Percentiles rank a stretch among this genome's conserved stretches.
These are phyloP conservation scores for Cetonia aurata DNA, from an alignment of 2,888 invertebrate species.

Conservation along the genomic window DNA sequence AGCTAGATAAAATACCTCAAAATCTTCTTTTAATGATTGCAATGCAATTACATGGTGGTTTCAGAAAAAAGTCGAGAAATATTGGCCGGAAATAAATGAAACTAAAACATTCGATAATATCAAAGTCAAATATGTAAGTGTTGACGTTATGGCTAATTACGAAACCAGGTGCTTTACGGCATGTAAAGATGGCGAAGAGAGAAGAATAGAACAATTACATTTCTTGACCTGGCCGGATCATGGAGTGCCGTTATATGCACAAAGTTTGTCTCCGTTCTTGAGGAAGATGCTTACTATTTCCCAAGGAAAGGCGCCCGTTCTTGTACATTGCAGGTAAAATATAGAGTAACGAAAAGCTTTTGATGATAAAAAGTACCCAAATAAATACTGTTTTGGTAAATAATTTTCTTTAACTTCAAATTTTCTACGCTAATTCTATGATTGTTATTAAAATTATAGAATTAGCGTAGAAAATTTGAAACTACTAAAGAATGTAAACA, in stretches of 20 bases:
- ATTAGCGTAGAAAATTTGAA: too few species aligned
- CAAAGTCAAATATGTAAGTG: slow-evolving; percentile 58
- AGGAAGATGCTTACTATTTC: slow-evolving; percentile 61
- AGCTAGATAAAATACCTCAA: too few species aligned
- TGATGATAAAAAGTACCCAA: too few species aligned
- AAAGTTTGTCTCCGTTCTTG: slow-evolving; percentile 50
- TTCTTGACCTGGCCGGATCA: slow-evolving; percentile 70
- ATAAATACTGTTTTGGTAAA: too few species aligned
- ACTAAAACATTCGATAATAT: slow-evolving; percentile 61
- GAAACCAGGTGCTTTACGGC: slow-evolving; percentile 61
- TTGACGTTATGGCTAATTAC: slow-evolving; percentile 63
- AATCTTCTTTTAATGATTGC: too few species aligned
- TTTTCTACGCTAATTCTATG: too few species aligned
- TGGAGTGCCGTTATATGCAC: slow-evolving; percentile 64
- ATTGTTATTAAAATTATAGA: too few species aligned
- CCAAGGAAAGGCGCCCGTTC: slow-evolving; percentile 58
- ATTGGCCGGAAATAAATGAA: slow-evolving; percentile 68
- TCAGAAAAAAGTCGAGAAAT: slow-evolving; percentile 69
- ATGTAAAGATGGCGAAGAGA: slow-evolving; percentile 54
- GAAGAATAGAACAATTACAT: slow-evolving; percentile 64
- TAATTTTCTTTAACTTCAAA: too few species aligned
- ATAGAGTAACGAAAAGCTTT: too few species aligned
- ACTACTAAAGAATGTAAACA: too few species aligned
- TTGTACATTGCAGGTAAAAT: slow-evolving; percentile 69
- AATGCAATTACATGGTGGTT: background rate